Evolutionary conservation across 2,113 vertebrate species (phyloP).

Genomic region (Zosterops hypoxanthus): DNA sequence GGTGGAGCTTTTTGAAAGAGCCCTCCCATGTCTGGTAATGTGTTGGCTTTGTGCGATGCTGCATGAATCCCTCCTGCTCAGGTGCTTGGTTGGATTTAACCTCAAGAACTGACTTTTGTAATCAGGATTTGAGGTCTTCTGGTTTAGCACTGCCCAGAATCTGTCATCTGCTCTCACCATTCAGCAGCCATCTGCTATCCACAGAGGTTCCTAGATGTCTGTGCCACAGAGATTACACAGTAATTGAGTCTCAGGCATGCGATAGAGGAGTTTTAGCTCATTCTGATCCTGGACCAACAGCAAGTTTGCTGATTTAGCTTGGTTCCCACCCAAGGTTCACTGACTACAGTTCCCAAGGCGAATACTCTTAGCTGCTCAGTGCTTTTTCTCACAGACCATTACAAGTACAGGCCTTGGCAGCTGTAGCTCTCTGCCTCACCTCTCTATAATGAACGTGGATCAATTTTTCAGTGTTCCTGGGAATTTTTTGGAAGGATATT

Average conservation of each 20-base stretch:
- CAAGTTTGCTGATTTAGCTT: neutral
- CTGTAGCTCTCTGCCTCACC: neutral
- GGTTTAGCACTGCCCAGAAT: constrained; percentile 1
- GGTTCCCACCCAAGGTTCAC: neutral
- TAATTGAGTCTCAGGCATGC: neutral
- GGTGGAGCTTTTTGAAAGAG: neutral
- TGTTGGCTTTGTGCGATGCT: neutral
- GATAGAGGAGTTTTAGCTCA: neutral
- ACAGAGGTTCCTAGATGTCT: neutral
- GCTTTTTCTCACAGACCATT: neutral
- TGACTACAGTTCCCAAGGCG: neutral
- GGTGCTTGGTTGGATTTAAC: neutral
- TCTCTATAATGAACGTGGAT: neutral
- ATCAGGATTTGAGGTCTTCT: neutral
- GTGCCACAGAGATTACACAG: neutral
- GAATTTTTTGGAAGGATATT: neutral
- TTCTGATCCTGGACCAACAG: neutral
- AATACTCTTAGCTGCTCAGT: neutral
- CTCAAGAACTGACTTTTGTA: neutral
- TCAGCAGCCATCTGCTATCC: constrained; percentile 23
- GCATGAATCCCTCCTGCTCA: neutral
- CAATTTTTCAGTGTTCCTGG: neutral
- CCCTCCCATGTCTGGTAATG: neutral
- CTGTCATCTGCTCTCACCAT: neutral
- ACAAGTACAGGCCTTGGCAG: neutral